Base-by-base conservation (phyloP, 2,113 vertebrate species). In the Oryzias woworae region DNA sequence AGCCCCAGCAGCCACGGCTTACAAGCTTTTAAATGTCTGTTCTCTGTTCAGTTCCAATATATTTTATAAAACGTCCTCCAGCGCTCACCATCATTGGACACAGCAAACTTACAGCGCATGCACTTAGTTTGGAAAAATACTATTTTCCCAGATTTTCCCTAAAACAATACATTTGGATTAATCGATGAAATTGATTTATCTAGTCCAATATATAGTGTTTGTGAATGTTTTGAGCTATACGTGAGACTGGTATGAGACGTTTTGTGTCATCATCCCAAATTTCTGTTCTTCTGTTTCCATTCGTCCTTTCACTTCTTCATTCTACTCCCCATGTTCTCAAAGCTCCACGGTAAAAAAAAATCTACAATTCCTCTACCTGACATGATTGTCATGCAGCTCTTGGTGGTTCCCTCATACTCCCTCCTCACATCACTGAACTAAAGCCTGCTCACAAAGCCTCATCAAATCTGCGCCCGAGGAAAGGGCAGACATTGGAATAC, bases 331-430 rank as follows among this genome's bases (percentile, higher is more conserved):
- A 57, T 13, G 3, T 77, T 70, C 54, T 75, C 69, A 47, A 46
- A 18, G 53, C 71, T 14, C 58, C 73, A 77, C 65, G 20, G 26
- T 26, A 26, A 77, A 80, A 62, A 60, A 53, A 75, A 77, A 78
- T 66, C 49, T 57, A 59, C 59, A 71, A 45, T 65, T 80, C 55
- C 59, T 72, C 62, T 54, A 58, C 66, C 72, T 64, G 60, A 56
- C 81, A 66, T 84, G 53, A 83, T 85, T 86, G 80, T 81, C 77
- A 85, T 82, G 75, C 86, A 78, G 81, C 66, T 63, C 77, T 62
- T 71, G 66, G 72, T 69, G 49, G 69, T 77, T 81, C 73, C 66
- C 57, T 78, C 78, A 69, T 66, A 78, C 74, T 82, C 74, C 84
- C 78, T 60, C 65, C 77, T 88, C 84, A 76, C 82, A 78, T 69